Base-by-base conservation (phyloP, 1,140 invertebrate genomes). In the Patella vulgata region DNA sequence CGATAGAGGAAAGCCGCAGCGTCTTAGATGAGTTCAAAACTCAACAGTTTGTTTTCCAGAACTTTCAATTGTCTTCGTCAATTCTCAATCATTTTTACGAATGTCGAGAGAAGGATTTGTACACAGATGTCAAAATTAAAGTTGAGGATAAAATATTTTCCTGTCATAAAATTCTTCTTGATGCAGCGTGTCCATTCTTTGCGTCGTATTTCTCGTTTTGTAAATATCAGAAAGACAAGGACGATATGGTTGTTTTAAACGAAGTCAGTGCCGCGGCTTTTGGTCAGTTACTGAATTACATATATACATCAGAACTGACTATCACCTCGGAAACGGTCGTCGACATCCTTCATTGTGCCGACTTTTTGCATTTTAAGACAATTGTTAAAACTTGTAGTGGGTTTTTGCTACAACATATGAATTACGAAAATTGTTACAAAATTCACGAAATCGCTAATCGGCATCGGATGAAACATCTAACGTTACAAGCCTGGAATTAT, bases 111-210 rank as follows among this genome's bases (percentile, higher is more conserved):
- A 14, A 17, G 33, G 42, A 57, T 14, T 46, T 44, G 1, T 63
- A 55, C 39, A 58, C 43, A 39, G 61, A 63, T 48, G 31, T 63
- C 14, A 55, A 43, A n/a, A 55, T 63, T 44, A 36, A 58, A 42
- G 61, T 63, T 14, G 28, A 63, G 19, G 61, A 36, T 14, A 33
- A 40, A 11, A n/a, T 51, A 9, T 63, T 63, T 19, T 47, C 46
- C 12, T 63, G 61, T 36, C 61, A 63, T 52, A 55, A 53, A 48
- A 43, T 63, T 21, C 39, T 63, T 1, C 54, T 63, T 27, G 61
- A 63, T 52, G 31, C 54, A n/a, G 50, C 48, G n/a, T 63, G 54
- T 28, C 61, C 61, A 14, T 63, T 57, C 47, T 63, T 63, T 19
- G 19, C 27, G 19, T 52, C 61, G 11, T 50, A 40, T 11, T 63